Base-by-base conservation (phyloP, 2,888 invertebrate genomes). In the Neoaliturus tenellus region DNA sequence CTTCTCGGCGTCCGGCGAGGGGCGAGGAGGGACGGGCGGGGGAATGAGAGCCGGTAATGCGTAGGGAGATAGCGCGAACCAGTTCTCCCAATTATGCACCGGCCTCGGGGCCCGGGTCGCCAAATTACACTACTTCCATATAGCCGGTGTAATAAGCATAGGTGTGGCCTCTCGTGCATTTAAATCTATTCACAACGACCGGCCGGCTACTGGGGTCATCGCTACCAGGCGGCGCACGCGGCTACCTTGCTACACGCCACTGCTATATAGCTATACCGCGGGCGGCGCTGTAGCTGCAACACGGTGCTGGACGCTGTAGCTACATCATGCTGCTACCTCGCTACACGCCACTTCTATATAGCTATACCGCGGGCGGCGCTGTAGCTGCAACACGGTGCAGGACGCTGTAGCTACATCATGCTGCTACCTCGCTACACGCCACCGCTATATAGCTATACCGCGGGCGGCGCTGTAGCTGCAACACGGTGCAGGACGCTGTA, bases 51-150 rank as follows among this genome's bases (percentile, higher is more conserved):
- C 62, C 62, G 69, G 69, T 69, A 69, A 69, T 69, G 69, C 69
- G 69, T 69, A 69, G 69, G 35, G 39, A 69, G 69, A 69, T 69
- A 69, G 75, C 75, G 75, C 75, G 75, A 75, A 75, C 75, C 75
- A 75, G 75, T 75, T 48, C 75, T 75, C 75, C 48, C 75, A 75
- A 75, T 75, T 75, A 75, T 75, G 75, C 75, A 62, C 12, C 75
- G 28, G 75, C 75, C 75, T 23, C n/a, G 0, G 73, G 55, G 33
- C 33, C 55, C 28, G n/a, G 78, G 55, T 55, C 78, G 78, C 78
- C 78, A 78, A 78, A 78, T 78, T 78, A 78, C 78, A 78, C 78
- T 78, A 78, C 78, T 78, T 78, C 78, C 78, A 78, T 78, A 78
- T 78, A 78, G 55, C 78, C 78, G 55, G 78, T 55, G 78, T 78